Base-by-base conservation (phyloP, 2,888 invertebrate species). In the Heliconius ethilla region DNA sequence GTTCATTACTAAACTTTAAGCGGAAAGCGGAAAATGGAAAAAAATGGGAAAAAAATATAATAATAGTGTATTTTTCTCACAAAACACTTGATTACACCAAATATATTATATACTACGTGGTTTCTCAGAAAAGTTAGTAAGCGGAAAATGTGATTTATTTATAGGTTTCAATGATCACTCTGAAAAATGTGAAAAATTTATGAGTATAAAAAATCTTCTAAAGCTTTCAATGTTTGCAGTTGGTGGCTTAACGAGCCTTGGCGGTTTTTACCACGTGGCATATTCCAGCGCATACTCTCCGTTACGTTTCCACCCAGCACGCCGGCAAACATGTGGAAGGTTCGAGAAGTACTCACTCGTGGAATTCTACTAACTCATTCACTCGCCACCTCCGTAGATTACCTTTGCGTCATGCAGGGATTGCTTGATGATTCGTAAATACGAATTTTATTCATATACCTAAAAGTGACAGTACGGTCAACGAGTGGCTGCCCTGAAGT, bases 341-440 rank as follows among this genome's bases (percentile, higher is more conserved):
- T 94, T 11, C 90, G 91, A 10, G 94, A 94, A 77, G 91, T 93
- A n/a, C 85, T 94, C 37, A 92, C 93, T 0, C 86, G 94, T 27
- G 91, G 90, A 27, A 90, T 94, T 37, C 86, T 94, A 25, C 89
- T 94, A 3, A 88, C 89, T 0, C 94, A 94, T 84, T 94, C 94
- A 1, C 86, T 94, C 6, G 94, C 94, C 37, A 94, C 94, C 6
- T 93, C 94, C 13, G 89, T 94, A 5, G 94, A 94, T 84, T 94
- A 94, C 81, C 87, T 94, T 10, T 93, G 92, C 78, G 94, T 94
- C 73, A 93, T 94, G 92, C 94, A 94, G 81, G 91, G 93, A 2
- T 85, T 94, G 2, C 87, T 94, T 6, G 94, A 94, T 63, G 93
- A 94, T 78, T 81, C 87, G 18, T 90, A 78, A 62, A 66, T 51